Base-by-base conservation (phyloP, 2,797 vertebrate species). In the Peromyscus eremicus region DNA sequence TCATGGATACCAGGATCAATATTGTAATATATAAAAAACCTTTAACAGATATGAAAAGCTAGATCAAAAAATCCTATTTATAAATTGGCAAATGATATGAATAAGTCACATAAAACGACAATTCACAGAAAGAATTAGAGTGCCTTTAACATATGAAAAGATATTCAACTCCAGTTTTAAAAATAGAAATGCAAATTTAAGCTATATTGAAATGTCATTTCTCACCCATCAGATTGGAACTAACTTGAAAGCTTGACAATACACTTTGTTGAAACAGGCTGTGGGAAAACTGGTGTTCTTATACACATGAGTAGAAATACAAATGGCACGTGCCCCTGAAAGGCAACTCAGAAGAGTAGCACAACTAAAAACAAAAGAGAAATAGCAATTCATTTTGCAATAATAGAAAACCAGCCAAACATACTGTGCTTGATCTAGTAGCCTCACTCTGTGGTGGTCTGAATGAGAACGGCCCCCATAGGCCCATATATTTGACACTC, bases 111-210 rank as follows among this genome's bases (percentile, higher is more conserved):
- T 16, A 77, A 82, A 81, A 88, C 25, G 73, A 89, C 49, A 89
- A 70, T 89, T 84, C 84, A 89, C n/a, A 92, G 96, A 86, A 96
- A 92, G 80, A 57, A 85, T 46, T 81, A 83, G 87, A 85, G 27
- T 95, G 9, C 34, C 4, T 94, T 94, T 89, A 90, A 68, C 52
- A 86, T 64, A 66, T 89, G 27, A 97, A 95, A 94, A 92, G 60
- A 73, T 60, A 77, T 13, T 87, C 70, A 60, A 49, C 23, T 92
- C 43, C 57, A 64, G 89, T 83, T 84, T 64, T 75, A 95, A 94
- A 94, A 94, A 92, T 49, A 92, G 76, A 92, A 86, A 64, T 90
- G 64, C 29, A 86, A 91, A 94, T 96, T 66, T 86, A 77, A 73
- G 46, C 40, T 85, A 77, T 10, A 49, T 0, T 17, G 40, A 52